Evolutionary conservation across 2,888 invertebrate genomes (phyloP), one percentile per base, ranked within the genome.

Genomic region (Meandrusa payeni): DNA sequence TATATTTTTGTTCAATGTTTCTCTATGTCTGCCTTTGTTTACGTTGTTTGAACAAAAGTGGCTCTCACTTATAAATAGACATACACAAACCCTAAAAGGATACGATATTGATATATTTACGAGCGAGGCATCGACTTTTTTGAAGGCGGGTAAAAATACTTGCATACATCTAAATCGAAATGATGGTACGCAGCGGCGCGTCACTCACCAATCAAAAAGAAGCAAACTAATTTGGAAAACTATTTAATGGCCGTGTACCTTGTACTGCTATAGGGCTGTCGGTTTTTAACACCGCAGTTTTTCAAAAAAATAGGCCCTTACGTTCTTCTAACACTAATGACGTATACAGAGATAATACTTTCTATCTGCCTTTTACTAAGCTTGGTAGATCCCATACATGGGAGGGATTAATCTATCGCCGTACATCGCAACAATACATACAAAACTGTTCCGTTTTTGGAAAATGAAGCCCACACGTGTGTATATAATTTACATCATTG

Each of bases 101-200:
- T 38, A 38, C 37, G 37, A 28, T 36, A 42, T 36, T 42, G 42
- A 42, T 37, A 42, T 42, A 42, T 42, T 42, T 42, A 42, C 31
- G 42, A 42, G 36, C 42, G 31, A 10, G 17, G 26, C 38, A 37
- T 33, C 13, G 20, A 32, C 37, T 44, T 38, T 43, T 44, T 44
- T 32, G 20, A 26, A 26, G 37, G n/a, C 32, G 37, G 19, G 36
- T 38, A 32, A 33, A 44, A 38, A 44, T 38, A 44, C 32, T 38
- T 27, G 38, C 22, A 23, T 27, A 24, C 22, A 22, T 44, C 26
- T 32, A 20, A 38, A 37, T 43, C 19, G 38, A 32, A 44, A 38
- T 33, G 24, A 27, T 17, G 32, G 13, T 9, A 38, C 32, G 38
- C 4, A 10, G n/a, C 23, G 37, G 6, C 15, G 32, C 7, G 26